These are phyloP conservation scores for Pharmacophagus antenor DNA, from an alignment of 2,888 invertebrate genomes.

Conservation along the genomic window DNA sequence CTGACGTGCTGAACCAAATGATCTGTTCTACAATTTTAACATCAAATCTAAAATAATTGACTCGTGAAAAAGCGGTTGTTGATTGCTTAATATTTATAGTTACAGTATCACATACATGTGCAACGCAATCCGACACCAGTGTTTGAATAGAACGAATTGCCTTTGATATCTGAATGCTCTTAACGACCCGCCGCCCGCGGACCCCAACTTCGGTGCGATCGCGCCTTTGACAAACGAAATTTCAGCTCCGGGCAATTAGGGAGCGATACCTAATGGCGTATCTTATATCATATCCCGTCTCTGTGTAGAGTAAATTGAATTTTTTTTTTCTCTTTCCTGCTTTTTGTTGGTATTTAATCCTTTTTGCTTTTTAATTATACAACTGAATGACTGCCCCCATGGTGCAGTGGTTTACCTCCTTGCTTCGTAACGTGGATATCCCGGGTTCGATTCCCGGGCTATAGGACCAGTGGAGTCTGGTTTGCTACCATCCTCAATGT, in stretches of 20 bases:
- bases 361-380: not conserved
- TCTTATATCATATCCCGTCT: slow-evolving; percentile 11
- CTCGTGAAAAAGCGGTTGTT: no score
- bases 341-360: not conserved
- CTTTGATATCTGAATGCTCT: slow-evolving; percentile 20
- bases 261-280: slow-evolving; percentile 11
- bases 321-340: not conserved
- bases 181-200: slow-evolving; percentile 13
- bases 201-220: slow-evolving; percentile 7
- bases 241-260: slow-evolving; percentile 23
- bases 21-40: no score
- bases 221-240: slow-evolving; percentile 30
- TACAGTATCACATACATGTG: no score
- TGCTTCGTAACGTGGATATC: no score
- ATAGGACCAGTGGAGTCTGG: no score
- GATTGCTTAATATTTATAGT: no score
- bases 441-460: no score
- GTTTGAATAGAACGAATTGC: slow-evolving; percentile 31
- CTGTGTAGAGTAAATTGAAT: not conserved
- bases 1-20: no score
- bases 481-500: no score
- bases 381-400: no score
- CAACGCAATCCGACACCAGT: slow-evolving; percentile 12
- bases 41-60: no score
- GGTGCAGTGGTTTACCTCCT: no score